Evolutionary conservation across 2,888 invertebrate species (phyloP), one percentile per base, ranked within the genome.

Genomic region (Galeruca laticollis): DNA sequence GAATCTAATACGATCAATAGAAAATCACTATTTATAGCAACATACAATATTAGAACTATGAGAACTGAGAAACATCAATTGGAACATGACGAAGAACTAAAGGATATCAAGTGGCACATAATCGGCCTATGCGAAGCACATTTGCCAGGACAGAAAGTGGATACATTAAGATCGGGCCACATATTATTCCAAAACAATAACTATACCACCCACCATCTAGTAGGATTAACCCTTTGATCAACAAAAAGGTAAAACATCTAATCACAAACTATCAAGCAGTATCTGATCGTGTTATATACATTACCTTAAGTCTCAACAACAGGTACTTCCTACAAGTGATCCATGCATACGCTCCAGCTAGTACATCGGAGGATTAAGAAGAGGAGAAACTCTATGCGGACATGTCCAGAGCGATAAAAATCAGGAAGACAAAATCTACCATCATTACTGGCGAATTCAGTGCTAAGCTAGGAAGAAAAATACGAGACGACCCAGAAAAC

Each of bases 381-480:
- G 43, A 31, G 31, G 68, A 70, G 40, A 2, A 63, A 47, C n/a
- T 68, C 20, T 70, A 68, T 40, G n/a, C n/a, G n/a, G 70, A 67
- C 31, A 40, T 70, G 60, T 26, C 66, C 13, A 35, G 37, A 13
- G 70, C 70, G 33, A 52, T 21, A 26, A n/a, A 47, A 40, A n/a
- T 20, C 8, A 67, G 68, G 20, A 69, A 57, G 18, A 35, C 68
- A 31, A 2, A 59, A 56, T 51, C n/a, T 51, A 51, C 51, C n/a
- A 51, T 51, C 51, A 51, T 70, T 11, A 68, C 54, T 35, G 68
- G 68, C 26, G 68, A 70, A 31, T 68, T 69, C 35, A 70, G 69
- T 67, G 71, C 71, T 4, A 70, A 70, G 57, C 11, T 63, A 15
- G 68, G 59, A 21, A 15, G 26, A 15, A 56, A 51, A 57, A 15